Evolutionary conservation across 2,888 invertebrate genomes (phyloP), one percentile per base, ranked within the genome.

Genomic region (Osmoderma eremita): DNA sequence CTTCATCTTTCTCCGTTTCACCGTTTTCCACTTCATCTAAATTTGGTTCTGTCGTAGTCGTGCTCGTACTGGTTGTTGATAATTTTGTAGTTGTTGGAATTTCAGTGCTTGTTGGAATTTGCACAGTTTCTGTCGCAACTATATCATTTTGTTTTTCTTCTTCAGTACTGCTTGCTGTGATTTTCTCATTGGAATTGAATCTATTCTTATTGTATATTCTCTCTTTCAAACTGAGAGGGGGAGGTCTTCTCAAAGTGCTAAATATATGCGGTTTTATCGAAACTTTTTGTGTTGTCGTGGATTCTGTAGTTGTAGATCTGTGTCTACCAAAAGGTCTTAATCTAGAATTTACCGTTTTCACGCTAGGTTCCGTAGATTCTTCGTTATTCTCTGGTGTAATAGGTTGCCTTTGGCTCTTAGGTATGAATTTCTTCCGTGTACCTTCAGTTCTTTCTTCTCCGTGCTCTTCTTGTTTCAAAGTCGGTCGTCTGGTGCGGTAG

Each of bases 401-500:
- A 15, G 18, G n/a, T 63, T 78, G 75, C 62, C 79, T 71, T 3
- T 80, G 79, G n/a, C 81, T 80, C 75, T 82, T 83, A 0, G 83
- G 83, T 39, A 74, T 73, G 66, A 82, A 83, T 69, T 76, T 79
- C 3, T 70, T 69, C 63, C 79, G 80, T 70, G 82, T 82, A n/a
- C 81, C 79, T 69, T 81, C 80, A 0, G 85, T 84, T 22, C 67
- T 71, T 50, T 78, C 75, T 65, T 80, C 81, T 63, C 78, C 83
- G 18, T 78, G 80, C 69, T 84, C 84, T 17, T 75, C 76, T 38
- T 72, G 71, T 6, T 82, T 82, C 79, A 82, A 70, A 17, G 75
- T 70, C 72, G 81, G 84, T 30, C 82, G 77, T 72, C 86, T 81
- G 6, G 77, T 72, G 75, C 87, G 81, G 62, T 83, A 84, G 0